These are phyloP conservation scores for Myrmecobius fasciatus DNA, from an alignment of 2,113 vertebrate species.

Conservation along the genomic window DNA sequence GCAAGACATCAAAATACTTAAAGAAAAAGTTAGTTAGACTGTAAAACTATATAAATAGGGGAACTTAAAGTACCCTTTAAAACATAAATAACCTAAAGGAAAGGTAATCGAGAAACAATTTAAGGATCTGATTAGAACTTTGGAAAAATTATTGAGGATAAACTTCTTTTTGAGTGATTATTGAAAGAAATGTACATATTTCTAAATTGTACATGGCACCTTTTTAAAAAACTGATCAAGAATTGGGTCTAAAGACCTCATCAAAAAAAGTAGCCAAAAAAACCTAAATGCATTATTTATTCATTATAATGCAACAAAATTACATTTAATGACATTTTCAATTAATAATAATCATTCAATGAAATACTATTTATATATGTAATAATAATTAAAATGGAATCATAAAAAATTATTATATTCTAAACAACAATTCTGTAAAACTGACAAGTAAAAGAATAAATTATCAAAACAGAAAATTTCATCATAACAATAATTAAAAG, in stretches of 20 bases:
- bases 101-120: background rate
- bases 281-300: background rate
- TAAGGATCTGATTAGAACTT: background rate
- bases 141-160: background rate
- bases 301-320: background rate
- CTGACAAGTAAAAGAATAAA: background rate
- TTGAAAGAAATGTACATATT: background rate
- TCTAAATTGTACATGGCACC: background rate
- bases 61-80: background rate
- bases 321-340: background rate
- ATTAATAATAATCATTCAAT: background rate
- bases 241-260: background rate
- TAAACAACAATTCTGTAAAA: background rate
- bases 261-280: background rate
- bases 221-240: background rate
- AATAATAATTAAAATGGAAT: background rate
- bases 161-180: background rate
- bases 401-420: background rate
- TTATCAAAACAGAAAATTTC: background rate
- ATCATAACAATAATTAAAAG: background rate
- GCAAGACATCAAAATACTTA: background rate
- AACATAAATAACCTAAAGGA: background rate
- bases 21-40: background rate
- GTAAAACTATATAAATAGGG: background rate
- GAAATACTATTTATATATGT: background rate